Evolutionary conservation across 2,888 invertebrate genomes (phyloP).

Genomic region (Volucella inflata): DNA sequence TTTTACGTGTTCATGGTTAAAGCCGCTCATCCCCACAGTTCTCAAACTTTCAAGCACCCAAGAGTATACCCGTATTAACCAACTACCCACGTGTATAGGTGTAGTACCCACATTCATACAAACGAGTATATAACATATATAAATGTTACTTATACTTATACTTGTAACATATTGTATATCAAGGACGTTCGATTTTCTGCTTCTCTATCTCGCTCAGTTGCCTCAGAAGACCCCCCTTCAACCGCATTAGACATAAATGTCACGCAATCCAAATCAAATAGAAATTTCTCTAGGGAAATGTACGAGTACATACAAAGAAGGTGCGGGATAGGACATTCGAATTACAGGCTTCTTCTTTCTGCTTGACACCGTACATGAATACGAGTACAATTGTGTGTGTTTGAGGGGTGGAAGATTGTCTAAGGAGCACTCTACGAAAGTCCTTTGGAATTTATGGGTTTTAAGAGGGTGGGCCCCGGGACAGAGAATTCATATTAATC

Average conservation of each 20-base stretch:
- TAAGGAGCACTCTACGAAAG: constrained; percentile 31
- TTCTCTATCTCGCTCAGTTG: not conserved
- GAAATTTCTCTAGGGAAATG: constrained; percentile 30
- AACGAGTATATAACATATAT: no score
- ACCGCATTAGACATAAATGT: constrained; percentile 60
- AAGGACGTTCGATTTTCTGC: constrained; percentile 54
- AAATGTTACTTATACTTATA: no score
- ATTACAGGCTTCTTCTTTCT: not conserved
- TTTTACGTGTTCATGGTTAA: constrained; percentile 33
- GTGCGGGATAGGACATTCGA: constrained; percentile 2
- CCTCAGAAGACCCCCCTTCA: constrained; percentile 10
- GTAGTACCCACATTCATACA: no score
- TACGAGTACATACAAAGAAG: not conserved
- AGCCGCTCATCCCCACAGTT: not conserved
- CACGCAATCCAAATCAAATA: constrained; percentile 70
- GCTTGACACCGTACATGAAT: constrained; percentile 17
- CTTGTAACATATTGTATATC: no score
- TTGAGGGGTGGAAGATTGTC: not conserved
- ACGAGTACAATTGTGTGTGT: constrained; percentile 37
- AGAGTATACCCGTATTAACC: not conserved
- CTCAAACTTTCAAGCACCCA: constrained; percentile 4
- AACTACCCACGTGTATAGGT: not conserved
- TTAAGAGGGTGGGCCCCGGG: not conserved
- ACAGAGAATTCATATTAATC: constrained; percentile 51
- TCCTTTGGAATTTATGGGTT: constrained; percentile 36